Percentiles rank a stretch among this genome's conserved stretches.
Evolutionary conservation across 2,113 vertebrate species (phyloP).

Genomic region (Eurystomus gularis): DNA sequence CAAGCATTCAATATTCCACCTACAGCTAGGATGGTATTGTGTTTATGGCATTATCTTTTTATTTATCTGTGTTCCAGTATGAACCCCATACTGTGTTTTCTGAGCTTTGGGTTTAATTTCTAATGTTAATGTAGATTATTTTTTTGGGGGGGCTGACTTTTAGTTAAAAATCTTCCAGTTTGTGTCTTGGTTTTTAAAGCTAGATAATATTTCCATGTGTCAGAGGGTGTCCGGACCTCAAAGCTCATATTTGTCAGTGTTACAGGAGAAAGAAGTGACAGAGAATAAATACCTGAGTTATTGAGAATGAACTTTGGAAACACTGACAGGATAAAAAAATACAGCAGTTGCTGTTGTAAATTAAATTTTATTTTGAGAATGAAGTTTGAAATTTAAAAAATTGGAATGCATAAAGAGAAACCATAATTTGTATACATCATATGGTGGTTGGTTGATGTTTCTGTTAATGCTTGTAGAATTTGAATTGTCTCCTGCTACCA

Average conservation of each 20-base stretch:
- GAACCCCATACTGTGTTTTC: not conserved
- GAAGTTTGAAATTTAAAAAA: not conserved
- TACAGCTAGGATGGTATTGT: not conserved
- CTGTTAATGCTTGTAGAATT: not conserved
- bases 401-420: not conserved
- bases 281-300: not conserved
- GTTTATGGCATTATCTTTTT: not conserved
- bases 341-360: not conserved
- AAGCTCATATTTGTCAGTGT: not conserved
- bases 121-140: not conserved
- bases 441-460: not conserved
- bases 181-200: not conserved
- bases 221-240: not conserved
- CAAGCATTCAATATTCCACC: slow-evolving; percentile 25
- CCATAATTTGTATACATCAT: not conserved
- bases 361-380: not conserved
- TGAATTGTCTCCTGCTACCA: not conserved
- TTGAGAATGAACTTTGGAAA: not conserved
- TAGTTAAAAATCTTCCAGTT: not conserved
- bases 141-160: not conserved
- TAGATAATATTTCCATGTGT: not conserved
- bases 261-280: not conserved
- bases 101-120: not conserved
- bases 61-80: not conserved
- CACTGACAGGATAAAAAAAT: not conserved